These are phyloP conservation scores for Motacilla tschutschensis DNA, from an alignment of 2,113 vertebrate genomes.

Conservation along the genomic window DNA sequence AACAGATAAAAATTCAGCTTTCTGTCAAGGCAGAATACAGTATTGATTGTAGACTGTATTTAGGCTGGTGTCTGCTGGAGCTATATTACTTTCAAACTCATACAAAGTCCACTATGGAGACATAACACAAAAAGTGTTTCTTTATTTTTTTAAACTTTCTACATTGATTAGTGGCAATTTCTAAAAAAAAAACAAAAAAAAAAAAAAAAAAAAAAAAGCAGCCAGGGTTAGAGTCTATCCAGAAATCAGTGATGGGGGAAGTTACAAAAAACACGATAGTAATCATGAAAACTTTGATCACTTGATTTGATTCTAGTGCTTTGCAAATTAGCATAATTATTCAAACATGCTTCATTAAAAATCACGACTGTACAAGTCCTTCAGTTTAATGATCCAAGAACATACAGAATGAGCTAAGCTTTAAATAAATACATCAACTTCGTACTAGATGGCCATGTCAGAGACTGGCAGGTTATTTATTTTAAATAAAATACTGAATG, in stretches of 20 bases:
- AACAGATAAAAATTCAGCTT: constrained; percentile 84
- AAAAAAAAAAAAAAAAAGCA: neutral
- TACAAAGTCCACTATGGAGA: constrained; percentile 29
- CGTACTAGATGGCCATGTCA: constrained; percentile 4
- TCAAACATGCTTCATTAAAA: constrained; percentile 79
- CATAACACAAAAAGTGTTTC: constrained; percentile 39
- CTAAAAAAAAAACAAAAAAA: constrained; percentile 20
- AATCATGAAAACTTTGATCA: constrained; percentile 77
- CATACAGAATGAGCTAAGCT: constrained; percentile 55
- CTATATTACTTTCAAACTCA: constrained; percentile 67
- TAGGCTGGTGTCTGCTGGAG: constrained; percentile 63
- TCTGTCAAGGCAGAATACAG: constrained; percentile 76
- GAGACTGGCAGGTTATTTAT: neutral
- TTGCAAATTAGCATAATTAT: constrained; percentile 79
- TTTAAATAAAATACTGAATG: neutral
- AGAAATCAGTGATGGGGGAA: constrained; percentile 55
- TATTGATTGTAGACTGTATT: constrained; percentile 78
- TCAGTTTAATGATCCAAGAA: constrained; percentile 76
- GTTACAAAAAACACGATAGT: constrained; percentile 58
- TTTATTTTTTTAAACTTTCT: constrained; percentile 2
- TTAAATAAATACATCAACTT: constrained; percentile 68
- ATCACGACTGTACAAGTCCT: constrained; percentile 67
- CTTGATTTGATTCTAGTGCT: constrained; percentile 80
- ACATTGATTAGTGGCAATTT: constrained; percentile 58
- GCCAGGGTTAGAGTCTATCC: constrained; percentile 12